Percentiles rank a stretch among this genome's conserved stretches.
Evolutionary conservation across 2,888 invertebrate species (phyloP).

Genomic region (Pseudoips prasinana): DNA sequence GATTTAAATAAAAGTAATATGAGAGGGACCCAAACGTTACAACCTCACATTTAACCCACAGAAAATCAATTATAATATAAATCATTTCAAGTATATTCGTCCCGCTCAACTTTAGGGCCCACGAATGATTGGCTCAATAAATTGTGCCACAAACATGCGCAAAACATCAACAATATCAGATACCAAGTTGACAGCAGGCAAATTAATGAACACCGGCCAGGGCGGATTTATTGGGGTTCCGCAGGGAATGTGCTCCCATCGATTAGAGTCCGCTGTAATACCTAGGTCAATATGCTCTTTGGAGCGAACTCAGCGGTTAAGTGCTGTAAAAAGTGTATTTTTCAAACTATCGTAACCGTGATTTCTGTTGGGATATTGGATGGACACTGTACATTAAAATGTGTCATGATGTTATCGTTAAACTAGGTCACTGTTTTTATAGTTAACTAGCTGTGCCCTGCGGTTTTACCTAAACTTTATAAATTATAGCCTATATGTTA

Average conservation of each 20-base stretch:
- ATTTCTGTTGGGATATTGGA: constrained; percentile 24
- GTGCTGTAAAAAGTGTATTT: constrained; percentile 20
- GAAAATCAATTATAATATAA: constrained; percentile 49
- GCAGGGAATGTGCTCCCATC: constrained; percentile 43
- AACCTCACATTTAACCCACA: constrained; percentile 21
- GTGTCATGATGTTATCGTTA: constrained; percentile 21
- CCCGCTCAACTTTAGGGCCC: constrained; percentile 49
- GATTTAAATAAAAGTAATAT: no score
- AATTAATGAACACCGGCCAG: constrained; percentile 73
- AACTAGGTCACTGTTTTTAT: no score
- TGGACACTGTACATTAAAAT: constrained; percentile 7
- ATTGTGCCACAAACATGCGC: constrained; percentile 64
- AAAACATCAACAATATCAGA: constrained; percentile 77
- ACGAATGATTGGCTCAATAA: constrained; percentile 67
- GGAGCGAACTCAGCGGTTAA: constrained; percentile 27
- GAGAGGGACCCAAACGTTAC: constrained; percentile 14
- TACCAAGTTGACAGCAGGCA: constrained; percentile 64
- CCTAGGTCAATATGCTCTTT: constrained; percentile 36
- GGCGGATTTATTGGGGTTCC: constrained; percentile 67
- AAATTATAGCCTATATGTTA: no score
- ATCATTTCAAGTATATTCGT: constrained; percentile 47
- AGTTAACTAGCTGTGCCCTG: no score
- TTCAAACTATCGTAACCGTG: constrained; percentile 20
- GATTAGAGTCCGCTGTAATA: constrained; percentile 41
- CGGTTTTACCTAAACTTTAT: no score